Percentiles rank a stretch among this genome's conserved stretches.
Conservation (phyloP, 2,888 invertebrate genomes). For the Catocala nupta region DNA sequence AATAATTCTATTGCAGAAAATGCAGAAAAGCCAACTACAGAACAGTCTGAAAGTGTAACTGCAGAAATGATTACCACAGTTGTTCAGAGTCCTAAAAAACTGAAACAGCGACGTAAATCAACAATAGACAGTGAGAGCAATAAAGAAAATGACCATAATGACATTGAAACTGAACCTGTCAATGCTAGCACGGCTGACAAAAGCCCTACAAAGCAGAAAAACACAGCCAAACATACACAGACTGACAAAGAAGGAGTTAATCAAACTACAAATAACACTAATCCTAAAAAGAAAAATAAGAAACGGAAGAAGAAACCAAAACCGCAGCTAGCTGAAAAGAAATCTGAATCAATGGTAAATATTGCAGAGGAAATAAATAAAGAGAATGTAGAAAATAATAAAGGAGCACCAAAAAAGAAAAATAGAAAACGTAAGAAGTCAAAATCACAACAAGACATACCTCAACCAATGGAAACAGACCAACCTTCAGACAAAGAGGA, state of each 20-base stretch:
- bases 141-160: slow-evolving; percentile 25
- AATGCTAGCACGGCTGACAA: slow-evolving; percentile 8
- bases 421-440: slow-evolving; percentile 37
- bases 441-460: slow-evolving; percentile 22
- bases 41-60: slow-evolving; percentile 11
- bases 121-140: slow-evolving; percentile 15
- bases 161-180: slow-evolving; percentile 7
- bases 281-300: slow-evolving; percentile 51
- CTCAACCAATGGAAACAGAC: slow-evolving; percentile 27
- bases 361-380: slow-evolving; percentile 17
- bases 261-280: slow-evolving; percentile 17
- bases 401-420: slow-evolving; percentile 40
- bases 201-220: slow-evolving; percentile 34
- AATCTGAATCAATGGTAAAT: slow-evolving; percentile 9
- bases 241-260: slow-evolving; percentile 6
- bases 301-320: slow-evolving; percentile 42
- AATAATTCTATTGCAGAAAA: slow-evolving; percentile 35
- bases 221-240: slow-evolving; percentile 22
- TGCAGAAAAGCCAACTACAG: slow-evolving; percentile 14
- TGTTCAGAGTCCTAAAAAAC: slow-evolving; percentile 47
- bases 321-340: slow-evolving; percentile 10
- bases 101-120: slow-evolving; percentile 44
- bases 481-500: slow-evolving; percentile 21
- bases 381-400: slow-evolving; percentile 23
- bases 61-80: slow-evolving; percentile 9